Conservation (phyloP, 1,140 invertebrate species). For the Zaprionus vittiger region DNA sequence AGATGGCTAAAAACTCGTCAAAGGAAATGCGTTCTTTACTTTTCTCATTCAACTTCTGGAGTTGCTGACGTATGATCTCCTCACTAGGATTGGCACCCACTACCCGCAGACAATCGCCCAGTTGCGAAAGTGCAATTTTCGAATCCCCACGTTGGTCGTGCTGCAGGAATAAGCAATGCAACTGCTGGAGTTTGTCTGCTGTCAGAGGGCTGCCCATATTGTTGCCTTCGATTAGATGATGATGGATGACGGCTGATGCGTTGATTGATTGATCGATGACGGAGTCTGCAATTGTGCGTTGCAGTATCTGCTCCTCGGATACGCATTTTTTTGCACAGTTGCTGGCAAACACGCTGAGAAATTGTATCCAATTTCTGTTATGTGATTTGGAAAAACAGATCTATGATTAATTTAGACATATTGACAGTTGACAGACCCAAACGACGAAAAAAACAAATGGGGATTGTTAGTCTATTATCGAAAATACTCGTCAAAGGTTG, state of each 20-base stretch:
- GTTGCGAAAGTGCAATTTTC: slow-evolving; percentile 49
- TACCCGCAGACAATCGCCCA: slow-evolving; percentile 77
- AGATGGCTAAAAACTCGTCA: slow-evolving; percentile 55
- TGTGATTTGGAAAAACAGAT: slow-evolving; percentile 54
- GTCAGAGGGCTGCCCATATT: slow-evolving; percentile 18
- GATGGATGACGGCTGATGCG: slow-evolving; percentile 21
- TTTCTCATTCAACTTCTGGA: slow-evolving; percentile 38
- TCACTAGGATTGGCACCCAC: slow-evolving; percentile 84
- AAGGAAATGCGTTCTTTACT: slow-evolving; percentile 48
- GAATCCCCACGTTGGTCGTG: slow-evolving; percentile 49
- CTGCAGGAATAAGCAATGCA: slow-evolving; percentile 44
- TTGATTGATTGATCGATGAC: slow-evolving; percentile 29
- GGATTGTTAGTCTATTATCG: background rate
- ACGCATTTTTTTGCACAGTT: slow-evolving; percentile 48
- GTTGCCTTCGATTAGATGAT: slow-evolving; percentile 17
- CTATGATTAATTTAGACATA: slow-evolving; percentile 58
- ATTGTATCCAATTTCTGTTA: slow-evolving; percentile 40
- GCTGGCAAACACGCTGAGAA: slow-evolving; percentile 19
- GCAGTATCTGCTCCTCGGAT: slow-evolving; percentile 12
- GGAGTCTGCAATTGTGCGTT: slow-evolving; percentile 18
- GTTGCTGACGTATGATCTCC: slow-evolving; percentile 81
- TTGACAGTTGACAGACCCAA: slow-evolving; percentile 58
- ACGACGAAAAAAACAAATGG: slow-evolving; percentile 3
- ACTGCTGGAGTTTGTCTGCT: slow-evolving; percentile 22
- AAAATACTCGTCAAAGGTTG: slow-evolving; percentile 9